These are phyloP conservation scores for Melanotaenia maccullochi DNA, from an alignment of 2,797 vertebrate genomes.

Conservation along the genomic window DNA sequence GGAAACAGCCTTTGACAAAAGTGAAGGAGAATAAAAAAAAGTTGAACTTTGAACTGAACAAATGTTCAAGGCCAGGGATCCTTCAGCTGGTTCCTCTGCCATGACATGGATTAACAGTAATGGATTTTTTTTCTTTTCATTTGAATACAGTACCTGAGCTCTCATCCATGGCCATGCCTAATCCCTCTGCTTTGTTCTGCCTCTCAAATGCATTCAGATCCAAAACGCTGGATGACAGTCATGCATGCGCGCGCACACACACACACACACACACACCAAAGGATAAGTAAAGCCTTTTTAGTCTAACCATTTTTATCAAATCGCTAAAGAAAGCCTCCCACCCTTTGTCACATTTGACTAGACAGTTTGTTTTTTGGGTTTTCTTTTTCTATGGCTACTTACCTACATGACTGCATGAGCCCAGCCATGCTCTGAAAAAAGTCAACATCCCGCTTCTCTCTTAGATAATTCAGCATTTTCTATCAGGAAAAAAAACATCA, in stretches of 20 bases:
- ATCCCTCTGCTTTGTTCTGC: constrained; percentile 97
- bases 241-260: constrained; percentile 11
- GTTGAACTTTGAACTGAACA: constrained; percentile 27
- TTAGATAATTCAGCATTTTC: constrained; percentile 97
- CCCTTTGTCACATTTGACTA: constrained; percentile 27
- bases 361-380: too few relatives aligned
- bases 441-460: constrained; percentile 90
- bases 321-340: constrained; percentile 7
- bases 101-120: constrained; percentile 48
- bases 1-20: constrained; percentile 30
- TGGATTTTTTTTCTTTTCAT: constrained; percentile 53
- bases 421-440: constrained; percentile 94
- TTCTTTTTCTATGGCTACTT: constrained; percentile 29
- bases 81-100: constrained; percentile 37
- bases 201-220: constrained; percentile 97
- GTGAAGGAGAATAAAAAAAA: constrained; percentile 14
- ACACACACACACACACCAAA: constrained; percentile 4
- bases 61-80: constrained; percentile 36
- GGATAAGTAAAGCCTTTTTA: constrained; percentile 18
- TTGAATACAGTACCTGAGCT: constrained; percentile 88
- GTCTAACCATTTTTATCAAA: constrained; percentile 19
- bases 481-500: constrained; percentile 72
- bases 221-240: constrained; percentile 85
- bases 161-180: constrained; percentile 92
- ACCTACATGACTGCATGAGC: constrained; percentile 95